Percentiles rank a stretch among this genome's conserved stretches.
Conservation (phyloP, 2,888 invertebrate species). For the Andrena chrysosceles region DNA sequence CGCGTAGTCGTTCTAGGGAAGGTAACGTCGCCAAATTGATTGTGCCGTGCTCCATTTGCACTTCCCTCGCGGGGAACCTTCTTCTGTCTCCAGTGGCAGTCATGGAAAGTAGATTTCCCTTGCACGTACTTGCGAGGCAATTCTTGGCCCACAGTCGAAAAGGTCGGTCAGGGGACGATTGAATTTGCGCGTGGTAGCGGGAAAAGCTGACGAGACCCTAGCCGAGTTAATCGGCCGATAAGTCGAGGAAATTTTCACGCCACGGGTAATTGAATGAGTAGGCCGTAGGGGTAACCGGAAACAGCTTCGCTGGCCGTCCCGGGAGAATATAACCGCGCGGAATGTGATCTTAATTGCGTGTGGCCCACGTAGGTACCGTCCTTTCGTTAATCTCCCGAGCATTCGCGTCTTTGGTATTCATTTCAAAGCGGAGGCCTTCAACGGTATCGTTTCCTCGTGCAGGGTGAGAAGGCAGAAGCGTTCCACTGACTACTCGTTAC, state of each 20-base stretch:
- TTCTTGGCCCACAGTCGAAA: no score
- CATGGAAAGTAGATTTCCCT: no score
- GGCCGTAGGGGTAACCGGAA: not conserved
- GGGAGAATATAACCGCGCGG: not conserved
- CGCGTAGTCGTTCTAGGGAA: not conserved
- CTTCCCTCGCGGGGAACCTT: not conserved
- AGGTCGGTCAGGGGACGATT: not conserved
- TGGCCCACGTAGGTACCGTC: not conserved
- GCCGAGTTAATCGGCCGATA: not conserved
- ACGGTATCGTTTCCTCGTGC: not conserved
- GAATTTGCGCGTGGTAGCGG: not conserved
- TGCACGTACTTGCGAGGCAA: no score
- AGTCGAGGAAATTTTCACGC: not conserved
- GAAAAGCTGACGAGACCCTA: not conserved
- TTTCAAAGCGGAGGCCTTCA: not conserved
- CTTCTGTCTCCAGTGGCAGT: no score
- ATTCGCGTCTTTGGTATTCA: not conserved
- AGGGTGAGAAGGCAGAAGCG: not conserved
- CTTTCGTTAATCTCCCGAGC: not conserved
- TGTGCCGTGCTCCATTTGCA: not conserved
- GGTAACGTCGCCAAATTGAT: constrained; percentile 1
- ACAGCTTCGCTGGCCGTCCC: not conserved
- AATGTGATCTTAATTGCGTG: not conserved
- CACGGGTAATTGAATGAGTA: not conserved
- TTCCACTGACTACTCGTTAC: not conserved